phyloP scores from a whole-genome alignment of 1,140 invertebrate genomes.

The Drosophila obscura region DNA sequence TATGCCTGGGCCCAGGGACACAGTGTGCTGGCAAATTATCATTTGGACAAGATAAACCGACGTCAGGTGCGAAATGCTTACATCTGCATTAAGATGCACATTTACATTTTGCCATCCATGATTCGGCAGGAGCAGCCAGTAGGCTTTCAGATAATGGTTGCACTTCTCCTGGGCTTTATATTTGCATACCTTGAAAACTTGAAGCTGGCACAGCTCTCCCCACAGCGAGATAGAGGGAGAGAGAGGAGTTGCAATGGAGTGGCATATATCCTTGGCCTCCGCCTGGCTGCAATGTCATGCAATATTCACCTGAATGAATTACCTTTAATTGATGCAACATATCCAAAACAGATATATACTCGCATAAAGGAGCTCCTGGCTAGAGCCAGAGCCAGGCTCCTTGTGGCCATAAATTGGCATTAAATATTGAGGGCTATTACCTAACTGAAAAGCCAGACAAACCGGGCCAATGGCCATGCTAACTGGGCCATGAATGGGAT shows the following conservation, averaged over 20 bases:
- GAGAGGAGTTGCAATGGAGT: background rate
- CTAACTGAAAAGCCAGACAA: slow-evolving; percentile 57
- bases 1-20: slow-evolving; percentile 36
- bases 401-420: slow-evolving; percentile 68
- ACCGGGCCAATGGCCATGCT: slow-evolving; percentile 40
- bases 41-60: slow-evolving; percentile 56
- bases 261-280: slow-evolving; percentile 1
- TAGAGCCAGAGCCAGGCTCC: slow-evolving; percentile 1
- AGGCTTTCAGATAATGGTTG: slow-evolving; percentile 46
- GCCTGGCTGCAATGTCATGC: slow-evolving; percentile 50
- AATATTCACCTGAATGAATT: slow-evolving; percentile 80
- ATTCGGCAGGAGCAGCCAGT: slow-evolving; percentile 30
- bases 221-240: background rate
- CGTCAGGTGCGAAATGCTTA: slow-evolving; percentile 71
- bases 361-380: slow-evolving; percentile 11
- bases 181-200: slow-evolving; percentile 11
- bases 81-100: slow-evolving; percentile 61
- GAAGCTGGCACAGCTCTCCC: background rate
- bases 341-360: slow-evolving; percentile 37
- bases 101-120: slow-evolving; percentile 31
- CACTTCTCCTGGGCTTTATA: slow-evolving; percentile 7
- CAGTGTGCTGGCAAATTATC: slow-evolving; percentile 59
- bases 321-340: slow-evolving; percentile 79
- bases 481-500: slow-evolving; percentile 27
- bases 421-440: slow-evolving; percentile 76